phyloP scores from a whole-genome alignment of 2,797 vertebrate species.

The Nothura maculosa region DNA sequence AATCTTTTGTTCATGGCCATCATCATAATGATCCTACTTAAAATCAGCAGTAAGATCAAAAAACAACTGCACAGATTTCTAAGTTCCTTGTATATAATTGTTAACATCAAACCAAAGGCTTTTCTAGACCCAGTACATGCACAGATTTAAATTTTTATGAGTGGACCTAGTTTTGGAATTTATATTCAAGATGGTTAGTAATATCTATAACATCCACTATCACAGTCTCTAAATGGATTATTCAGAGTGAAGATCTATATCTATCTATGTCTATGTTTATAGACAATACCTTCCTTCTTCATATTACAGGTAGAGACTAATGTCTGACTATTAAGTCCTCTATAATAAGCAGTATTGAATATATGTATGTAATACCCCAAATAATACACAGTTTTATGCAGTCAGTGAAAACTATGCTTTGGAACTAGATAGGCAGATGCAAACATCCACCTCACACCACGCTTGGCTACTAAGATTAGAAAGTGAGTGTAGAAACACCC shows the following conservation, averaged over 20 bases:
- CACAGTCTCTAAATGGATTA: not conserved
- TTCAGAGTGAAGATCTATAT: not conserved
- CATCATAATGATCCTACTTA: constrained; percentile 37
- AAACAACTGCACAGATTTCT: not conserved
- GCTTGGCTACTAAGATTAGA: not conserved
- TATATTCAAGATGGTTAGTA: not conserved
- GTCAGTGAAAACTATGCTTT: not conserved
- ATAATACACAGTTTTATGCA: not conserved
- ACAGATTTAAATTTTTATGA: not conserved
- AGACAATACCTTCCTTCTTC: not conserved
- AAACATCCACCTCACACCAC: not conserved
- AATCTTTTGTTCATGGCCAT: constrained; percentile 23
- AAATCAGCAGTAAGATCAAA: constrained; percentile 23
- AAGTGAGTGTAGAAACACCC: not conserved
- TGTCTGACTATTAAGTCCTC: not conserved
- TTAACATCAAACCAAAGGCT: not conserved
- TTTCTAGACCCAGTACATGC: not conserved
- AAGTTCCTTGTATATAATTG: not conserved
- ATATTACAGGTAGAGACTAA: not conserved
- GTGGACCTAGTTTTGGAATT: not conserved
- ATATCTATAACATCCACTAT: not conserved
- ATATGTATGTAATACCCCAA: not conserved
- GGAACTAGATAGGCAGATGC: not conserved
- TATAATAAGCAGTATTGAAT: too few relatives aligned
- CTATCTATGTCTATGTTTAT: not conserved